Base-by-base conservation (phyloP, 1,140 invertebrate species). In the Drosophila tropicalis region DNA sequence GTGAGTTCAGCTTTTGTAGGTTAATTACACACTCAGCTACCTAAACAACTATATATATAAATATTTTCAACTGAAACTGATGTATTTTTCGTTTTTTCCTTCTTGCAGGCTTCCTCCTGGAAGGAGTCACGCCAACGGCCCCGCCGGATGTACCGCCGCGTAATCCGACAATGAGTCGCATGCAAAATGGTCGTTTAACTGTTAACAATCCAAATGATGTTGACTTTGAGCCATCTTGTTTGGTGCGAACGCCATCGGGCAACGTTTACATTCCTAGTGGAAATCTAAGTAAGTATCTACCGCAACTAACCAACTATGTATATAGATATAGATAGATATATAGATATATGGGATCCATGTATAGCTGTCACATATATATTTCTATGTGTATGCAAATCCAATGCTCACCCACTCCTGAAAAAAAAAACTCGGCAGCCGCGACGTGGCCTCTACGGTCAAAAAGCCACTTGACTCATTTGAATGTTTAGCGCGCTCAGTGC, bases 261-360 rank as follows among this genome's bases (percentile, higher is more conserved):
- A 97, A 97, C 94, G 97, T 98, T 92, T 98, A 97, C 94, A 97
- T 98, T 95, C 97, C 97, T 93, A 95, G 96, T 93, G 96, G 96
- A 95, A 94, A 94, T 90, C 83, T 94, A 90, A 93, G 93, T 94
- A 91, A 94, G 93, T 93, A 90, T 67, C 51, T 36, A 22, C 58
- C 32, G n/a, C 58, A 32, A 62, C 10, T 19, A 9, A 51, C 17
- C 17, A 10, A n/a, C 47, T 64, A 39, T 56, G 61, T 61, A 60
- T 56, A 64, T 61, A 60, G 25, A 25, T 41, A 55, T 25, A 44
- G 29, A n/a, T 47, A 12, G 55, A 51, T 66, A 34, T 56, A 15
- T 39, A 19, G 55, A 57, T 66, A 34, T 56, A 29, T 40, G 13
- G 61, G 57, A 58, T 73, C 47, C 17, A 7, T n/a, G 9, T 15